phyloP scores from a whole-genome alignment of 1,140 invertebrate genomes.

The Aphaenogaster rudis region DNA sequence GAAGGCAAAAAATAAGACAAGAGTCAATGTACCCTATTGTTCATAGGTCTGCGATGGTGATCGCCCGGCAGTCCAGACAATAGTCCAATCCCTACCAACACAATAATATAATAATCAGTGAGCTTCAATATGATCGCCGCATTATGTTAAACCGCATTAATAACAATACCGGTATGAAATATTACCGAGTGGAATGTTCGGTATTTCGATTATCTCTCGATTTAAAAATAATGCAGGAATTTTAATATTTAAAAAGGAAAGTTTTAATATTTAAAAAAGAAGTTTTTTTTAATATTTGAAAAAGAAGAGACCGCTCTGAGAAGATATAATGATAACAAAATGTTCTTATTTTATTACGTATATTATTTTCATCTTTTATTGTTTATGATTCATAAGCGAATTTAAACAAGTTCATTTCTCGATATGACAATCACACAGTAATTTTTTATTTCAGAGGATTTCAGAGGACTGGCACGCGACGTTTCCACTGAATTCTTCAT shows the following conservation, averaged over 20 bases:
- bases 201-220: background rate
- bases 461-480: background rate
- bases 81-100: constrained; percentile 86
- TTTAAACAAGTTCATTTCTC: background rate
- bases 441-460: background rate
- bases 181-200: constrained; percentile 18
- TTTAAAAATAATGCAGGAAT: background rate
- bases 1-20: constrained; percentile 78
- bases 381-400: background rate
- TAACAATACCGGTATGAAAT: constrained; percentile 25
- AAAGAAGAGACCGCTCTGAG: background rate
- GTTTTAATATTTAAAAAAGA: constrained; percentile 8
- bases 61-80: constrained; percentile 83
- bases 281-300: background rate
- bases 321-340: background rate
- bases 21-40: constrained; percentile 85
- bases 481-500: background rate
- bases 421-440: background rate
- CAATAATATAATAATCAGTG: constrained; percentile 83
- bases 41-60: constrained; percentile 85
- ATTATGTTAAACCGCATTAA: constrained; percentile 64
- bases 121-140: constrained; percentile 64
- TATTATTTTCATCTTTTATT: background rate
- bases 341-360: background rate
- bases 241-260: background rate